These are phyloP conservation scores for Misgurnus mizolepis DNA, from an alignment of 2,113 vertebrate genomes.

Conservation along the genomic window DNA sequence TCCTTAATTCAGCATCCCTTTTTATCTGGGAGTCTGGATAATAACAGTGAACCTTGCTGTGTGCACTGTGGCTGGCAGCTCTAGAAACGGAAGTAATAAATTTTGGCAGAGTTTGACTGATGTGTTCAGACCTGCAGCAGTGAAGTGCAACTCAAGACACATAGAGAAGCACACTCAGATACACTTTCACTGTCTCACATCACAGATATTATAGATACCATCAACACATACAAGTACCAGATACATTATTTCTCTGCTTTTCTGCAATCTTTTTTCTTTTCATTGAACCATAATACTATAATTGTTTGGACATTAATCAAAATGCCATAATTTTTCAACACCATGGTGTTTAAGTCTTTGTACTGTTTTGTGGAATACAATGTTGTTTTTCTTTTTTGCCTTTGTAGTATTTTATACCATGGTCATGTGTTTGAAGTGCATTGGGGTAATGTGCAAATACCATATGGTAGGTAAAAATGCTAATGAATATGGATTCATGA, in stretches of 20 bases:
- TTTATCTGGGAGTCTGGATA: constrained; percentile 56
- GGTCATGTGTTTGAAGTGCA: too few species aligned
- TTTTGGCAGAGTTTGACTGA: constrained; percentile 18
- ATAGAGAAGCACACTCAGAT: constrained; percentile 16
- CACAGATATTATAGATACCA: background rate
- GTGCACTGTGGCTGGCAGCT: constrained; percentile 48
- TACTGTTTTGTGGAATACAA: background rate
- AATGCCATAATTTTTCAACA: background rate
- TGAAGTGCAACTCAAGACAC: background rate
- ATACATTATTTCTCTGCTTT: background rate
- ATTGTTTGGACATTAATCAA: too few species aligned
- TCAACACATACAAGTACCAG: background rate
- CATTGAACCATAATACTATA: too few species aligned
- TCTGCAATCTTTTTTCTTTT: background rate
- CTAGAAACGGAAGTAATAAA: constrained; percentile 49
- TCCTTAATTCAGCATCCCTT: background rate
- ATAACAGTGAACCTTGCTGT: constrained; percentile 46
- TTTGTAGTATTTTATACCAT: too few species aligned
- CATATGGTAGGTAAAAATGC: too few species aligned
- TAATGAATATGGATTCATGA: background rate
- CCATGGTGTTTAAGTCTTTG: too few species aligned
- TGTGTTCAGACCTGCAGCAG: constrained; percentile 29
- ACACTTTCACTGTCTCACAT: constrained; percentile 2
- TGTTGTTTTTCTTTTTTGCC: background rate
- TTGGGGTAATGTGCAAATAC: too few species aligned